Evolutionary conservation across 2,888 invertebrate species (phyloP).

Genomic region (Brassicogethes aeneus): DNA sequence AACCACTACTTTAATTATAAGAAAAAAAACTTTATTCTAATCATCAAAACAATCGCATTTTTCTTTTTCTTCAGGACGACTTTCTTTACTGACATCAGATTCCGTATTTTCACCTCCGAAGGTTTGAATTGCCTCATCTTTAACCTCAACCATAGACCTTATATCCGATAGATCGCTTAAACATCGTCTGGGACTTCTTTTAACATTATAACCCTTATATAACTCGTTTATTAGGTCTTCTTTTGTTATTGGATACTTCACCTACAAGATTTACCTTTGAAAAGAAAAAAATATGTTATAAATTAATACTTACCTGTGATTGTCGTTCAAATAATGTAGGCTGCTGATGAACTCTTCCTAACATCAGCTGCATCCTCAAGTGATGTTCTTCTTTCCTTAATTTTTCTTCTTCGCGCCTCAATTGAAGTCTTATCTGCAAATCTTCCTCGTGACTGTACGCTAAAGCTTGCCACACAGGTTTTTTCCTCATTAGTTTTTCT

Average conservation of each 20-base stretch:
- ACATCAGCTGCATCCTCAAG: conserved; percentile 64
- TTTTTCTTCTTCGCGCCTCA: conserved; percentile 58
- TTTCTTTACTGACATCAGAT: conserved; percentile 16
- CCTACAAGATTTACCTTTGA: conserved; percentile 20
- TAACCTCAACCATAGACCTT: conserved; percentile 38
- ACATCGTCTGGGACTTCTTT: conserved; percentile 22
- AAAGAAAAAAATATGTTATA: not conserved
- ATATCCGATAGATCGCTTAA: conserved; percentile 31
- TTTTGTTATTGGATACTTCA: conserved; percentile 30
- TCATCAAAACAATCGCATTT: conserved; percentile 20
- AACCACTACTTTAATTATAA: no score
- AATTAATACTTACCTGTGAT: conserved; percentile 45
- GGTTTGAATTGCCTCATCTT: conserved; percentile 40
- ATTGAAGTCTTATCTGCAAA: conserved; percentile 55
- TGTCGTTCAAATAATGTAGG: conserved; percentile 63
- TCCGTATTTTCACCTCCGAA: conserved; percentile 33
- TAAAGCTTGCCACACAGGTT: conserved; percentile 63
- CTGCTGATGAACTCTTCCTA: conserved; percentile 58
- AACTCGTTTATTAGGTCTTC: conserved; percentile 29
- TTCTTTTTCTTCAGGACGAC: conserved; percentile 22
- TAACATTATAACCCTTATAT: conserved; percentile 24
- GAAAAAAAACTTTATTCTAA: no score
- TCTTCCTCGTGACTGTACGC: conserved; percentile 59
- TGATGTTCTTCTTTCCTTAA: conserved; percentile 58
- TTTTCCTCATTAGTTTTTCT: conserved; percentile 51